phyloP scores from a whole-genome alignment of 2,113 vertebrate species.

The Podocnemis expansa region DNA sequence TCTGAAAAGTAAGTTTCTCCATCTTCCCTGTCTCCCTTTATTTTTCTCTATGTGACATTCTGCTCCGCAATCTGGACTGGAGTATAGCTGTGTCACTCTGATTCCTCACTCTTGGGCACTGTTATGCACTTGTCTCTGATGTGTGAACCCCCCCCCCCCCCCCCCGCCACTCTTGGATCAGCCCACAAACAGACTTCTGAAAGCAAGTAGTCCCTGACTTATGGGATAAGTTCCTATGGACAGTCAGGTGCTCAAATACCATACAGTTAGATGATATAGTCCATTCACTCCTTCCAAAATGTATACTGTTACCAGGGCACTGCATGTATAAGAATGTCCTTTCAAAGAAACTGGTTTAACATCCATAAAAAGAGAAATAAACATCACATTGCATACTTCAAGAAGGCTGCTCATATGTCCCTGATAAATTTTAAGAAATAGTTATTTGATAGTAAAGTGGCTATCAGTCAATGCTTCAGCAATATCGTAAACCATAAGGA shows the following conservation, averaged over 20 bases:
- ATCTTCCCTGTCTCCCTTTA: background rate
- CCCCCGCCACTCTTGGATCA: too few species aligned
- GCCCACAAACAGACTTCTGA: too few species aligned
- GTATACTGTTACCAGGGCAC: background rate
- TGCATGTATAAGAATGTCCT: background rate
- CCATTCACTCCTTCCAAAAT: background rate
- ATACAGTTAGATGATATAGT: background rate
- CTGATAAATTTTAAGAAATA: constrained; percentile 65
- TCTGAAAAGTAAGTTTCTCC: background rate
- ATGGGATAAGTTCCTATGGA: too few species aligned
- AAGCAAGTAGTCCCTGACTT: too few species aligned
- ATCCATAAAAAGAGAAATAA: constrained; percentile 50
- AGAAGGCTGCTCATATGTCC: constrained; percentile 33
- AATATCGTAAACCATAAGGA: constrained; percentile 64
- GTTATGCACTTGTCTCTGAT: too few species aligned
- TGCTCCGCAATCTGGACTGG: too few species aligned
- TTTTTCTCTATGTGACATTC: background rate
- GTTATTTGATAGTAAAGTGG: constrained; percentile 70
- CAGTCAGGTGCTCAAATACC: background rate
- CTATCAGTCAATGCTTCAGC: constrained; percentile 62
- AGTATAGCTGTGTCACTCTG: too few species aligned
- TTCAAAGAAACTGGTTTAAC: constrained; percentile 9
- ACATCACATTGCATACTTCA: constrained; percentile 11
- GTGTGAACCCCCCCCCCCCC: too few species aligned
- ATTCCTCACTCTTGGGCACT: too few species aligned